A percentile compares a stretch with the other conserved stretches of the same genome.
Conservation (phyloP, 2,113 vertebrate genomes). For the Rousettus leschenaultii region DNA sequence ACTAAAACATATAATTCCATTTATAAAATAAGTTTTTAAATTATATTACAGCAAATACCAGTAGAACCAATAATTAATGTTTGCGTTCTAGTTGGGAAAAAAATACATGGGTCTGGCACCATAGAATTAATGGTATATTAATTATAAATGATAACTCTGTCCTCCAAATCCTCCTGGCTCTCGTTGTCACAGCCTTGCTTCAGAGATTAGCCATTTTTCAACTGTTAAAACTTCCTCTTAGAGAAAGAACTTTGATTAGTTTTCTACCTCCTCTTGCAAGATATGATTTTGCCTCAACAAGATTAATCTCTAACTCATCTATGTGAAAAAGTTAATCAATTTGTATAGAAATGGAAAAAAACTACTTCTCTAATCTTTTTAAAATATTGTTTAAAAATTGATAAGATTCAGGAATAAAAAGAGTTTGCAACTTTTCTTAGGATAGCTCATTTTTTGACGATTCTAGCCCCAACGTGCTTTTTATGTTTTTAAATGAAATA, state of each 20-base stretch:
- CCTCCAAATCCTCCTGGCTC: neutral
- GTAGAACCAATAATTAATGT: neutral
- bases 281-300: slow-evolving; percentile 44
- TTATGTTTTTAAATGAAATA: neutral
- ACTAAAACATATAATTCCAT: neutral
- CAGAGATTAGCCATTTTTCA: slow-evolving; percentile 43
- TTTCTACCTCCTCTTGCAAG: slow-evolving; percentile 11
- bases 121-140: neutral
- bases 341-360: slow-evolving; percentile 40
- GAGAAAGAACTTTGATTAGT: slow-evolving; percentile 44
- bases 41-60: neutral
- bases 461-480: neutral
- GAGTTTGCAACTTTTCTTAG: neutral
- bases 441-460: neutral
- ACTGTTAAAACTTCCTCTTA: slow-evolving; percentile 43
- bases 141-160: slow-evolving; percentile 33
- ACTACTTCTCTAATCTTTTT: slow-evolving; percentile 28
- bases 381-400: slow-evolving; percentile 25
- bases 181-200: neutral
- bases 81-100: neutral
- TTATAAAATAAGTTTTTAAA: neutral
- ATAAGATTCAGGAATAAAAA: slow-evolving; percentile 44
- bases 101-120: neutral
- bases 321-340: neutral
- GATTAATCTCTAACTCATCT: slow-evolving; percentile 40